Base-by-base conservation (phyloP, 1,140 invertebrate species). In the Pygmarrhopalites habei region DNA sequence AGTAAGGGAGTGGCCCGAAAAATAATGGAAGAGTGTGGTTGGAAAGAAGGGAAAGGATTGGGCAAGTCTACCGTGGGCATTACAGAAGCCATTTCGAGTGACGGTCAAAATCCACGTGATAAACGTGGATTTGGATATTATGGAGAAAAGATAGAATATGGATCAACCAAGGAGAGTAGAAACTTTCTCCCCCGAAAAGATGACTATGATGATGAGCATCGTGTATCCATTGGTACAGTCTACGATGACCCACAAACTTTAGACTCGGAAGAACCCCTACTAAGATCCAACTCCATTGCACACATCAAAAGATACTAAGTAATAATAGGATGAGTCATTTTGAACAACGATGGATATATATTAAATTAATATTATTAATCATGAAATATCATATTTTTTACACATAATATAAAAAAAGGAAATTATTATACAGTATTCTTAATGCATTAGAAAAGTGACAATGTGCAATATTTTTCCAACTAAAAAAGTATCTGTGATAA, bases 11-110 rank as follows among this genome's bases (percentile, higher is more conserved):
- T 79, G 61, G 82, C 79, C 15, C 68, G 80, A 29, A 77, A 76
- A 63, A 70, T 84, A 39, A 60, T 82, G 71, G 77, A 80, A 71
- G 75, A 76, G 56, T 77, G 79, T 56, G 82, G 82, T 2, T 84
- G 82, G 82, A 74, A 71, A 49, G 76, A 80, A 55, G 82, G 82
- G 5, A 47, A 74, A 60, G 79, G 80, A 44, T 67, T 84, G 10
- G 82, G 82, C n/a, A 72, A 57, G 46, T 57, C 63, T 7, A 56
- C 15, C 21, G 62, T 60, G 25, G 74, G 74, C 5, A 74, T 74
- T 2, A 57, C 70, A 2, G 72, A 76, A 23, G 69, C 72, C 25
- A 43, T 70, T 15, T 19, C 39, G 23, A 51, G 47, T 61, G 65
- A 67, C 21, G 69, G 69, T 7, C 63, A 67, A 59, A 29, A 39